Conservation (phyloP, 2,888 invertebrate genomes). For the Brachylomia viminalis region DNA sequence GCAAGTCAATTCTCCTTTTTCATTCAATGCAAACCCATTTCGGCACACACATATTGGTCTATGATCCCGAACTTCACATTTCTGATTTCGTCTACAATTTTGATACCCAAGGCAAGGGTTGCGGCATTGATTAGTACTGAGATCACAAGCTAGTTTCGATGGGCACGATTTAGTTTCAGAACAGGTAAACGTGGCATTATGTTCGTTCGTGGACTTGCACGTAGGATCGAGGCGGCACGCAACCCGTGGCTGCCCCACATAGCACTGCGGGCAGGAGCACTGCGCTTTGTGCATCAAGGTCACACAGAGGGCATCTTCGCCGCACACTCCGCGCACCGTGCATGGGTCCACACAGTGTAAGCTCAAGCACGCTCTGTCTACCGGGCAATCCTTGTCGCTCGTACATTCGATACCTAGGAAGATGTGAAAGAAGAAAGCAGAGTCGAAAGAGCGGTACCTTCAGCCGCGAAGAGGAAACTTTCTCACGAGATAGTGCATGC, state of each 20-base stretch:
- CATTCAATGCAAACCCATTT: slow-evolving; percentile 96
- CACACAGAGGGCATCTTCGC: slow-evolving; percentile 96
- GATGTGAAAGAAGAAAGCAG: slow-evolving; percentile 91
- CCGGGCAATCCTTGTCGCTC: slow-evolving; percentile 97
- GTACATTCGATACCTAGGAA: slow-evolving; percentile 96
- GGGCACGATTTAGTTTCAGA: slow-evolving; percentile 93
- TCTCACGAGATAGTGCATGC: slow-evolving; percentile 94
- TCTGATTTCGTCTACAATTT: slow-evolving; percentile 95
- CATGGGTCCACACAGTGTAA: slow-evolving; percentile 98
- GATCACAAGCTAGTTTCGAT: slow-evolving; percentile 93
- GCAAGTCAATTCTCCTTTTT: slow-evolving; percentile 96
- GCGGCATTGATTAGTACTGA: slow-evolving; percentile 92
- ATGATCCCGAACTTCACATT: slow-evolving; percentile 96
- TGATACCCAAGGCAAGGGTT: slow-evolving; percentile 94
- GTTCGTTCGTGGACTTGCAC: slow-evolving; percentile 92
- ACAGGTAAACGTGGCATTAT: slow-evolving; percentile 92
- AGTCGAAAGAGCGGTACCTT: slow-evolving; percentile 94
- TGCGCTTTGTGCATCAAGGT: slow-evolving; percentile 96
- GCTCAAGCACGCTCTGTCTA: slow-evolving; percentile 97
- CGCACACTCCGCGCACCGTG: slow-evolving; percentile 96
- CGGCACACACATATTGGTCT: slow-evolving; percentile 96
- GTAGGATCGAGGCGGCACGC: slow-evolving; percentile 95
- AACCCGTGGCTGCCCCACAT: slow-evolving; percentile 95
- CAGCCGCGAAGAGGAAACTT: slow-evolving; percentile 97
- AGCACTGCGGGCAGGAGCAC: slow-evolving; percentile 97